Conservation (phyloP, 2,797 vertebrate species). For the Dallia pectoralis region DNA sequence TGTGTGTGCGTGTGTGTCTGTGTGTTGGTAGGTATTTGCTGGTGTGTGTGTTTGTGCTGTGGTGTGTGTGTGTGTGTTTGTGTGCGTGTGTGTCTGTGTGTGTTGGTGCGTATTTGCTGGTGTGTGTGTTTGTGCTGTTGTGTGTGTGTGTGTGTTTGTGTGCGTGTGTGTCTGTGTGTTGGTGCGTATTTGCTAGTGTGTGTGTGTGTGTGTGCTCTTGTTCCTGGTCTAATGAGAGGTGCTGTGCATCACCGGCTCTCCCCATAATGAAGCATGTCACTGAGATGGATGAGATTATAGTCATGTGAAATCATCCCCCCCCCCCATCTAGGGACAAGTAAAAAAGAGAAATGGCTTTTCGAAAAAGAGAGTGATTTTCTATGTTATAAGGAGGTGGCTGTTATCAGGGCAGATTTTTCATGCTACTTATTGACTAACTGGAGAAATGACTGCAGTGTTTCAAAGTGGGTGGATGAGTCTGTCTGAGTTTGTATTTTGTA, state of each 20-base stretch:
- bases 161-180: slow-evolving; percentile 30
- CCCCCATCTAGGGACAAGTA: slow-evolving; percentile 59
- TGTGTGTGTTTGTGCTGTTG: slow-evolving; percentile 50
- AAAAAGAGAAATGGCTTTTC: slow-evolving; percentile 32
- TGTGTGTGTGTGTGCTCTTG: slow-evolving; percentile 58
- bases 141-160: slow-evolving; percentile 31
- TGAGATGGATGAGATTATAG: slow-evolving; percentile 80
- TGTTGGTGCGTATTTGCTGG: too few relatives aligned
- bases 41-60: slow-evolving; percentile 13
- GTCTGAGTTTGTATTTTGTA: slow-evolving; percentile 5
- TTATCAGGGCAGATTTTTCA: slow-evolving; percentile 32
- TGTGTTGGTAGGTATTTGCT: slow-evolving; percentile 21
- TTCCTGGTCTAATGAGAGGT: slow-evolving; percentile 74
- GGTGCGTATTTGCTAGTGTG: slow-evolving; percentile 23
- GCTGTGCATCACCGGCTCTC: slow-evolving; percentile 74
- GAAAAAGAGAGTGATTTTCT: too few relatives aligned
- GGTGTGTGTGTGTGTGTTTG: slow-evolving; percentile 14
- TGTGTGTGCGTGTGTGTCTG: slow-evolving; percentile 39
- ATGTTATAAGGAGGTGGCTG: slow-evolving; percentile 41
- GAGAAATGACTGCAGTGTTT: slow-evolving; percentile 27
- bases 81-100: slow-evolving; percentile 4
- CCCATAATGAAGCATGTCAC: slow-evolving; percentile 81
- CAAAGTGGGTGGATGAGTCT: background rate
- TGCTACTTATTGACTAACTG: slow-evolving; percentile 53
- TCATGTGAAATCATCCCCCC: slow-evolving; percentile 70